Evolutionary conservation across 2,113 vertebrate genomes (phyloP).

Genomic region (Trogon surrucura): DNA sequence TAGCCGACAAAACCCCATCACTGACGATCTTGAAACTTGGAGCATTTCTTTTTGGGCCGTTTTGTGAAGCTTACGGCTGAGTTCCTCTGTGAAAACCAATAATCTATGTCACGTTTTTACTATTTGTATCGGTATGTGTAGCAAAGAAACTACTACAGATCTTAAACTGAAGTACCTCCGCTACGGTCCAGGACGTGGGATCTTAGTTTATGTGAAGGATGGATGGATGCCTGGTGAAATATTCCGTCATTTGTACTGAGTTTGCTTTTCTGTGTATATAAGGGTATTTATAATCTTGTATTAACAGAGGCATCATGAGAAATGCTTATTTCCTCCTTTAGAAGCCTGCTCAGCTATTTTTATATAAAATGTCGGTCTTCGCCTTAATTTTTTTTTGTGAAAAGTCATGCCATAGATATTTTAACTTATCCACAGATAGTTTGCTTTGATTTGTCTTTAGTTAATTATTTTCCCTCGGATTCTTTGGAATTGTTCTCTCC

Average conservation of each 20-base stretch:
- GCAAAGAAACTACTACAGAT: constrained; percentile 54
- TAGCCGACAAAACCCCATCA: neutral
- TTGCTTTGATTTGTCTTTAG: constrained; percentile 26
- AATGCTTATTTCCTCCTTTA: constrained; percentile 64
- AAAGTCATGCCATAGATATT: constrained; percentile 54
- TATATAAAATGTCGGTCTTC: constrained; percentile 62
- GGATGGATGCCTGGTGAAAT: constrained; percentile 13
- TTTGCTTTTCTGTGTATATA: constrained; percentile 56
- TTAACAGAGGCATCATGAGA: constrained; percentile 47
- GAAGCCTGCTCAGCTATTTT: constrained; percentile 68
- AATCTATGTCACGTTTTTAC: constrained; percentile 51
- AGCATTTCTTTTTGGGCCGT: neutral
- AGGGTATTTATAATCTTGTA: constrained; percentile 72
- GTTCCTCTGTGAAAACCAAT: constrained; percentile 30
- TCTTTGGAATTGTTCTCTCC: neutral
- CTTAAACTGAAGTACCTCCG: constrained; percentile 66
- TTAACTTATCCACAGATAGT: constrained; percentile 44
- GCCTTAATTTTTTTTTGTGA: constrained; percentile 62
- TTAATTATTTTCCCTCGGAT: neutral
- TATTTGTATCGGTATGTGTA: constrained; percentile 40
- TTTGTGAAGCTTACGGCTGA: neutral
- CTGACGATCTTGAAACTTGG: neutral
- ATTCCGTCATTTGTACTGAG: constrained; percentile 11
- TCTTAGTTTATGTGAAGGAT: constrained; percentile 25
- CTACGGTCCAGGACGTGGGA: neutral